These are phyloP conservation scores for Menidia menidia DNA, from an alignment of 2,797 vertebrate genomes.

Conservation along the genomic window DNA sequence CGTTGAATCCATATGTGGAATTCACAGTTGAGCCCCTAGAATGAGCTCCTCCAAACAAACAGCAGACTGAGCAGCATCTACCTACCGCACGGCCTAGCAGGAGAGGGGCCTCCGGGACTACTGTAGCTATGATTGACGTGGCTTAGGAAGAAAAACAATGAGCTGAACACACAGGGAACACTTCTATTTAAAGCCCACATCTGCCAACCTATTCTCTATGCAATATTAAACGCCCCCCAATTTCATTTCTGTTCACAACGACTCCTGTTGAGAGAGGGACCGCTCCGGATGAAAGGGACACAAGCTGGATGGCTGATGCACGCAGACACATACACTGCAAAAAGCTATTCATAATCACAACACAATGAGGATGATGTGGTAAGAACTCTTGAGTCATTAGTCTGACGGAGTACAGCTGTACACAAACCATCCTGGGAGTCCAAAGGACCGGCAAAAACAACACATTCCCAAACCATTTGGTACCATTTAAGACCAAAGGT, in stretches of 20 bases:
- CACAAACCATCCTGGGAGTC: background rate
- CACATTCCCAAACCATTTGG: conserved; percentile 47
- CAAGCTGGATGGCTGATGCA: conserved; percentile 15
- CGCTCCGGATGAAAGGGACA: conserved; percentile 29
- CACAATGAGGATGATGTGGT: conserved; percentile 18
- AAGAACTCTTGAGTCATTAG: conserved; percentile 23
- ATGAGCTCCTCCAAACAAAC: conserved; percentile 53
- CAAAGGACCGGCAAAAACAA: background rate
- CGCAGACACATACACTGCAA: background rate
- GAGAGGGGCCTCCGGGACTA: conserved; percentile 44
- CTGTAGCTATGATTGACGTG: conserved; percentile 50
- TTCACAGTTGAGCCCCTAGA: conserved; percentile 32
- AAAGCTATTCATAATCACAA: conserved; percentile 27
- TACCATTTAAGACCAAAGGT: conserved; percentile 33
- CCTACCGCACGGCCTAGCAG: conserved; percentile 58
- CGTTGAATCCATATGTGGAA: conserved; percentile 48
- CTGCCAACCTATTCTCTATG: conserved; percentile 32
- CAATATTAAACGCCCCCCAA: conserved; percentile 14
- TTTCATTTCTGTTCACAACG: conserved; percentile 57
- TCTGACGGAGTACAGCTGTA: conserved; percentile 10
- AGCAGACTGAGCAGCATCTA: conserved; percentile 25
- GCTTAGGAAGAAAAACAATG: conserved; percentile 52
- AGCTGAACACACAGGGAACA: conserved; percentile 43
- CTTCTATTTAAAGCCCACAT: conserved; percentile 58
- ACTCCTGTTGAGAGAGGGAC: conserved; percentile 49